Percentiles rank a stretch among this genome's conserved stretches.
phyloP scores from a whole-genome alignment of 2,888 invertebrate species.

The Dryobotodes eremita region DNA sequence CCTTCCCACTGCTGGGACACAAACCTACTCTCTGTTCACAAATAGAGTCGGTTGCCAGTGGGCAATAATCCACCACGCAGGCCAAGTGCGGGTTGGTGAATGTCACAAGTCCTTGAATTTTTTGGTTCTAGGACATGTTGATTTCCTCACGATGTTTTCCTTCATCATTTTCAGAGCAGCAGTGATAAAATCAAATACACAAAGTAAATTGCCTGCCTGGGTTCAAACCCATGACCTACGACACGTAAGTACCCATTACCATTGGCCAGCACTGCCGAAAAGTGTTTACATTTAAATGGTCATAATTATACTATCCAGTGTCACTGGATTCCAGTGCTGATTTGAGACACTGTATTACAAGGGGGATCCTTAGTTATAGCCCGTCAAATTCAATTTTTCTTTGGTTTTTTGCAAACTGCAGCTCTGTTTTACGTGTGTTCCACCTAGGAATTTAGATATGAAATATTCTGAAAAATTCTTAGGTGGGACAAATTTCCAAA shows the following conservation, averaged over 20 bases:
- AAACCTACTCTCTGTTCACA: too few species aligned
- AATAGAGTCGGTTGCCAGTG: too few species aligned
- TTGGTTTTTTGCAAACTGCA: too few species aligned
- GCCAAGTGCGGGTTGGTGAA: neutral
- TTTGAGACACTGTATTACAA: neutral
- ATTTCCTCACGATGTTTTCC: neutral
- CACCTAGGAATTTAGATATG: too few species aligned
- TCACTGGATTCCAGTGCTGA: neutral
- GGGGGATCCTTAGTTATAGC: too few species aligned
- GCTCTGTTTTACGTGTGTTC: too few species aligned
- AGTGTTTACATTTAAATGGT: neutral
- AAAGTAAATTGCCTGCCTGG: neutral
- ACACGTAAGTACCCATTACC: neutral
- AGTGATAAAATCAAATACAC: neutral
- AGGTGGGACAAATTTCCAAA: too few species aligned
- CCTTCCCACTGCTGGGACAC: too few species aligned
- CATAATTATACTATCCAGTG: neutral
- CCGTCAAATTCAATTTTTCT: too few species aligned
- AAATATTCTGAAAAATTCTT: too few species aligned
- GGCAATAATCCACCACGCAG: neutral
- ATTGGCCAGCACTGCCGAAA: neutral
- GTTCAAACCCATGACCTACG: neutral
- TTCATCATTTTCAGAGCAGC: neutral
- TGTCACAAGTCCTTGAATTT: neutral
- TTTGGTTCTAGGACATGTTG: neutral